These are phyloP conservation scores for Serranus cabrilla DNA, from an alignment of 2,797 vertebrate species.

Conservation along the genomic window DNA sequence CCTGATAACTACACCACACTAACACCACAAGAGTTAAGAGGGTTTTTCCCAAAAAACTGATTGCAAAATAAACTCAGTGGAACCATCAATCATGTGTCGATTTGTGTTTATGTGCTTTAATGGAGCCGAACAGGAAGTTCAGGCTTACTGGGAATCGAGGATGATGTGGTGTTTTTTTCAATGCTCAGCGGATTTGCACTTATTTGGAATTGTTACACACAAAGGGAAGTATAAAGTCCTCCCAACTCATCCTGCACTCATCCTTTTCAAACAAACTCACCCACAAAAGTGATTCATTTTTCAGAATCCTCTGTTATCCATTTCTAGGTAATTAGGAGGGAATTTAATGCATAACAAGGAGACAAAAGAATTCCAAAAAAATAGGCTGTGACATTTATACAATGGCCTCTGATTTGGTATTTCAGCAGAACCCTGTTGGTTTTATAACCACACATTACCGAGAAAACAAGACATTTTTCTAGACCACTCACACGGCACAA, in stretches of 20 bases:
- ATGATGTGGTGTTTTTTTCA: background rate
- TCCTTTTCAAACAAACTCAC: background rate
- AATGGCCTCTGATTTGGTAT: background rate
- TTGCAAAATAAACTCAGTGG: background rate
- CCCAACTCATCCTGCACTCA: background rate
- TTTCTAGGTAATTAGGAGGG: background rate
- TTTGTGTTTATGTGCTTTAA: background rate
- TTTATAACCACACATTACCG: slow-evolving; percentile 4
- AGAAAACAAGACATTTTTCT: background rate
- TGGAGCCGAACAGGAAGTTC: background rate
- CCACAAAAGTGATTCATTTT: slow-evolving; percentile 26
- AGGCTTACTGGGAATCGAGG: background rate
- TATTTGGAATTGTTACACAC: slow-evolving; percentile 21
- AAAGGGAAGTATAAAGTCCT: background rate
- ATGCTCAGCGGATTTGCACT: slow-evolving; percentile 10
- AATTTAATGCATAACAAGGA: background rate
- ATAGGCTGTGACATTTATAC: background rate
- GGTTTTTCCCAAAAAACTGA: background rate
- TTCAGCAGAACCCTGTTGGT: background rate
- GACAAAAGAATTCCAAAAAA: background rate
- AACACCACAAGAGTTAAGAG: background rate
- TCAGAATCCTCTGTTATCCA: background rate
- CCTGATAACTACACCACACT: no score
- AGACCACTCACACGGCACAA: slow-evolving; percentile 13
- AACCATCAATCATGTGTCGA: background rate